Conservation (phyloP, 1,140 invertebrate genomes). For the Camponotus pennsylvanicus region DNA sequence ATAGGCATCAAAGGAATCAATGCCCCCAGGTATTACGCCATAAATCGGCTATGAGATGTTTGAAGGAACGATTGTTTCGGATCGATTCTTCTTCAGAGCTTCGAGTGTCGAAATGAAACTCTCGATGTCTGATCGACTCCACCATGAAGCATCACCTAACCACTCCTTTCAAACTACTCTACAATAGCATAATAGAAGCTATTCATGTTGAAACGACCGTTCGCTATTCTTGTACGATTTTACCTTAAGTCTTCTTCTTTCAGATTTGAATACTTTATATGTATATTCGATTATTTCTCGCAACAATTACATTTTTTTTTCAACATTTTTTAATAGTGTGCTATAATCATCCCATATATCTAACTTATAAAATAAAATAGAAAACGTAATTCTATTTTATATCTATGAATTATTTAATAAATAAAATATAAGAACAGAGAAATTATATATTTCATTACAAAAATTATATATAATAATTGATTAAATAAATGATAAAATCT, state of each 20-base stretch:
- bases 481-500: neutral
- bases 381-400: neutral
- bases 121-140: constrained; percentile 73
- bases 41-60: constrained; percentile 75
- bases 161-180: constrained; percentile 68
- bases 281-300: constrained; percentile 26
- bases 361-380: constrained; percentile 1
- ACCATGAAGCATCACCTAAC: constrained; percentile 65
- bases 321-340: neutral
- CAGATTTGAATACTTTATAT: constrained; percentile 66
- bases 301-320: neutral
- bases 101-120: constrained; percentile 77
- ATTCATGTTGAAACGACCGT: constrained; percentile 73
- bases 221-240: constrained; percentile 72
- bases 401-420: neutral
- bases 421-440: neutral
- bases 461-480: neutral
- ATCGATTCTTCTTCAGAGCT: constrained; percentile 67
- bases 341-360: constrained; percentile 18
- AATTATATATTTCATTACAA: neutral
- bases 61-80: constrained; percentile 78
- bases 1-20: constrained; percentile 69
- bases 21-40: constrained; percentile 68
- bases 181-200: constrained; percentile 75
- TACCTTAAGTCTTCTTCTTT: constrained; percentile 63